Base-by-base conservation (phyloP, 2,797 vertebrate genomes). In the Mormyrops boulengeri region DNA sequence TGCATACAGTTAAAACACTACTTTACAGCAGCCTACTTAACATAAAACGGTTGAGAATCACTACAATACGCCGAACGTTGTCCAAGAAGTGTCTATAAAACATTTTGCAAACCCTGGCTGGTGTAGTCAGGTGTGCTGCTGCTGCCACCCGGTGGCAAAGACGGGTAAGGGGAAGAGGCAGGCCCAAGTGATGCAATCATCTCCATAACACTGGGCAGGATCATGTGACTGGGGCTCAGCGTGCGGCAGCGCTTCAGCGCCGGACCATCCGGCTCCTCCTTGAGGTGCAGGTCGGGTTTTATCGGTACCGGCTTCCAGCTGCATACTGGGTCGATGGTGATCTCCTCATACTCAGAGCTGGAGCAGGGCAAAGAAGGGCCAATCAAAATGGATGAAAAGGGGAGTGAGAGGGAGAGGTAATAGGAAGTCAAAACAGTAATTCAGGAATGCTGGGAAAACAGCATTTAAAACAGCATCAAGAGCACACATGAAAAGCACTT, bases 171-270 rank as follows among this genome's bases (percentile, higher is more conserved):
- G 0, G 95, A 92, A 0, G 97, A 95, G 80, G 95, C 92, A 0
- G 98, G 98, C 49, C 98, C 98, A 34, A 98, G 95, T 0, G 98
- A 97, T 0, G 96, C 97, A 0, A 99, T 98, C 97, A 98, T 97
- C 94, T 99, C 97, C 97, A 98, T 98, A 92, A 99, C 97, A 5
- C 95, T 98, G 91, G 98, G 98, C 94, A 98, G 94, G 60, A 98
- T 97, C 96, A 97, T 97, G 90, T 97, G 97, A 0, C 96, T 95
- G 0, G 98, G 98, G 93, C 98, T 98, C 91, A 98, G 95, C 0
- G 97, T 97, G 77, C 97, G 96, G 92, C 97, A 98, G 89, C 97
- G 97, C 90, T 98, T 98, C 91, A 97, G 92, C 0, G 91, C 96
- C 0, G 98, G 97, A 0, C 97, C 98, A 1, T 99, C 98, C 0